phyloP scores from a whole-genome alignment of 1,140 invertebrate genomes.

The Drosophila parvula region DNA sequence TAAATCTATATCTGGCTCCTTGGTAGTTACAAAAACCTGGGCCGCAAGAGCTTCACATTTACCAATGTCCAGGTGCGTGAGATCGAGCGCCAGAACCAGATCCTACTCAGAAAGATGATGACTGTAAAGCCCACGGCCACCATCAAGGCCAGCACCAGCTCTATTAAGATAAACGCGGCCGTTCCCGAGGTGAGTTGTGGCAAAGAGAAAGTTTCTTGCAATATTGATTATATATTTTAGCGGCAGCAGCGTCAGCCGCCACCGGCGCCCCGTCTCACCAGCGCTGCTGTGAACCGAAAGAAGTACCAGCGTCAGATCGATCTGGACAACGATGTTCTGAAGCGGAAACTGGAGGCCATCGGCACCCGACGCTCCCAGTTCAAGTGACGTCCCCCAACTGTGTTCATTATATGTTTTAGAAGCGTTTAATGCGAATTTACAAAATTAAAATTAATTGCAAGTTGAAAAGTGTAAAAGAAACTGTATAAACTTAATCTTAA shows the following conservation, averaged over 20 bases:
- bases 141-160: constrained; percentile 54
- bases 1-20: no score
- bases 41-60: constrained; percentile 78
- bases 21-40: constrained; percentile 64
- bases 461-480: constrained; percentile 36
- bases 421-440: constrained; percentile 70
- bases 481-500: constrained; percentile 18
- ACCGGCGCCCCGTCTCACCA: constrained; percentile 57
- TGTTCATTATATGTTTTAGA: constrained; percentile 63
- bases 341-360: constrained; percentile 78
- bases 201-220: background rate
- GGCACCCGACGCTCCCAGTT: constrained; percentile 59
- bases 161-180: constrained; percentile 35
- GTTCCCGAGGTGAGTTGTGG: constrained; percentile 20
- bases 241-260: constrained; percentile 23
- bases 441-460: constrained; percentile 79
- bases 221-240: background rate
- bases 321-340: constrained; percentile 77
- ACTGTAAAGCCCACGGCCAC: constrained; percentile 64
- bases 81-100: constrained; percentile 79
- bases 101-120: constrained; percentile 78
- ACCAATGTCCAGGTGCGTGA: constrained; percentile 80
- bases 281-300: constrained; percentile 76
- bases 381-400: constrained; percentile 57
- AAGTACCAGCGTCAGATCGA: constrained; percentile 81